Evolutionary conservation across 1,140 invertebrate genomes (phyloP).

Genomic region (Trichogramma pretiosum): DNA sequence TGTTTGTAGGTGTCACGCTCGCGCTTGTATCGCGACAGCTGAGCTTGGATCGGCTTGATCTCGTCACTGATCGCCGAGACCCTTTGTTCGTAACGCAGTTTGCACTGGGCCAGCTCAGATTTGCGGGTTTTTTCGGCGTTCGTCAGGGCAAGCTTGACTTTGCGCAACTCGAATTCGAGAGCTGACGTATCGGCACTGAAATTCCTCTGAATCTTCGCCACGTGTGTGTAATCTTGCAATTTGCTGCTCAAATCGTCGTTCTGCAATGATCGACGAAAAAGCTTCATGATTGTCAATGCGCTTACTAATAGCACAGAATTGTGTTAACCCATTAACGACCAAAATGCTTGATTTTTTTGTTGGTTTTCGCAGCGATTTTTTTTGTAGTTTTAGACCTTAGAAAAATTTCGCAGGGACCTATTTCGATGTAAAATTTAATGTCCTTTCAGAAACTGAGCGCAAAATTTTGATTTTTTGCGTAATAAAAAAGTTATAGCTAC

Average conservation of each 20-base stretch:
- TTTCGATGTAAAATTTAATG: too few species aligned
- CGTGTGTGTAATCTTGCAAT: conserved; percentile 76
- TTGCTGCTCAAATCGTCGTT: conserved; percentile 73
- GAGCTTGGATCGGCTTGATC: conserved; percentile 72
- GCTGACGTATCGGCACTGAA: conserved; percentile 64
- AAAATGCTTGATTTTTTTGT: too few species aligned
- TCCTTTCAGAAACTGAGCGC: too few species aligned
- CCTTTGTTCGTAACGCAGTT: conserved; percentile 81
- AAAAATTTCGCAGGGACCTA: too few species aligned
- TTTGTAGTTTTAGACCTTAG: too few species aligned
- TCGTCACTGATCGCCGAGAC: conserved; percentile 78
- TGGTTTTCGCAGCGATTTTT: too few species aligned
- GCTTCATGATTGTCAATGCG: too few species aligned
- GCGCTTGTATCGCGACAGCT: conserved; percentile 69
- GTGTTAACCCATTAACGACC: too few species aligned
- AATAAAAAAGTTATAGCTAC: too few species aligned
- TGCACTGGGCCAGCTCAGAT: conserved; percentile 74
- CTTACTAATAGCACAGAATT: too few species aligned
- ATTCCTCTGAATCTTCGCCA: conserved; percentile 70
- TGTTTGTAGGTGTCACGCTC: conserved; percentile 87
- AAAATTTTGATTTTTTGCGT: too few species aligned
- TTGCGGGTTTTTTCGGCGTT: conserved; percentile 73
- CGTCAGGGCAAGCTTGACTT: conserved; percentile 60
- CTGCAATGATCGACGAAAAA: conserved; percentile 43
- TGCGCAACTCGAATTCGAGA: conserved; percentile 66